Evolutionary conservation across 2,797 vertebrate genomes (phyloP).

Genomic region (Argentina silus): DNA sequence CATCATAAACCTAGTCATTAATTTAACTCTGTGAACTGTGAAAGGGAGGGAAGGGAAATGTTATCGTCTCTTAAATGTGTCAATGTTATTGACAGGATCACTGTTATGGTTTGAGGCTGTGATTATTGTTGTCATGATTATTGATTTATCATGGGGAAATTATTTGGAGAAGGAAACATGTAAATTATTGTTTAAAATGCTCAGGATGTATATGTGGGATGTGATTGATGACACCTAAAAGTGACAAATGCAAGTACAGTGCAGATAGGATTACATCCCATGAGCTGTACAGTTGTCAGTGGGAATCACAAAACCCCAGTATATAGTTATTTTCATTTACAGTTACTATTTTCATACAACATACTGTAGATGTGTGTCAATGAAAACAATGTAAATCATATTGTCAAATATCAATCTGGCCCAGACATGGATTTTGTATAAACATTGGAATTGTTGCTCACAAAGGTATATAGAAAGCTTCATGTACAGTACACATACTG

Average conservation of each 20-base stretch:
- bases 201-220: no score
- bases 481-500: background rate
- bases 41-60: constrained; percentile 47
- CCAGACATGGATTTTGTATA: background rate
- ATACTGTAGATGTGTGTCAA: background rate
- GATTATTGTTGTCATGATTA: constrained; percentile 37
- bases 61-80: constrained; percentile 61
- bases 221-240: no score
- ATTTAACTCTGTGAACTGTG: constrained; percentile 52
- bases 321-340: no score
- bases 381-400: background rate
- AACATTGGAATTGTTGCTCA: background rate
- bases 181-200: no score
- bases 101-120: constrained; percentile 37
- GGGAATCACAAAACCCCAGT: no score
- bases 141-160: constrained; percentile 12
- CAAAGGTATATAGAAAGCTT: background rate
- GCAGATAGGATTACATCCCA: no score
- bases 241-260: no score
- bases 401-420: background rate
- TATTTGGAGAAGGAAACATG: no score
- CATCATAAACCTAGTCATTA: constrained; percentile 56
- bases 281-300: no score
- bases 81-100: constrained; percentile 22
- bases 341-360: no score